Base-by-base conservation (phyloP, 2,113 vertebrate genomes). In the Corythaixoides concolor region DNA sequence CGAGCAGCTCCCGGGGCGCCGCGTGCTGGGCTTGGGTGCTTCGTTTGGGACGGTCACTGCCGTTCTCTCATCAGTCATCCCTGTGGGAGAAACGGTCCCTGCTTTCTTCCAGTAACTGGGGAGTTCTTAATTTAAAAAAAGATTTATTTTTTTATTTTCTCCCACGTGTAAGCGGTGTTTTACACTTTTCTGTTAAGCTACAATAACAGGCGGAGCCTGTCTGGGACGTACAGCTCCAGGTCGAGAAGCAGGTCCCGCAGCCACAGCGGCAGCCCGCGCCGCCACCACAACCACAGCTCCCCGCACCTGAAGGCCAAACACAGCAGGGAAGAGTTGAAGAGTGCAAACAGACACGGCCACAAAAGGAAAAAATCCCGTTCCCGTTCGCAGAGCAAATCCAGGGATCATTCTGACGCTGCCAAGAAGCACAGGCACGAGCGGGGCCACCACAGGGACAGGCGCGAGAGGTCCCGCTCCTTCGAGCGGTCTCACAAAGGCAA, bases 391-490 rank as follows among this genome's bases (percentile, higher is more conserved):
- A 99, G 99, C 98, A 99, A 99, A 79, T 98, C 99, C 56, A 96
- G 99, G 35, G 99, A 99, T 82, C 98, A 99, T 13, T 96, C 98
- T 1, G 99, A 99, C 3, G 96, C 98, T 2, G 95, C 98, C 90
- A 99, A 99, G 98, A 99, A 99, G 96, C 99, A 99, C 98, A 98
- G 99, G 94, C 99, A 99, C 9, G 99, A 99, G 93, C 97, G 98
- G 32, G 97, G 99, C 7, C 99, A 99, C 77, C 99, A 99, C 89
- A 98, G 99, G 30, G 99, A 99, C 70, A 97, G 99, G 74, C 98
- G 99, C 3, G 99, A 99, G 89, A 94, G 99, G 11, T 99, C 99
- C 6, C 99, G 99, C 32, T 99, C 99, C 9, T 99, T 99, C 33
- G 99, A 99, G 95, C 98, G 99, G 5, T 91, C 99, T 18, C 99